Evolutionary conservation across 2,888 invertebrate species (phyloP).

Genomic region (Gari tellinella): DNA sequence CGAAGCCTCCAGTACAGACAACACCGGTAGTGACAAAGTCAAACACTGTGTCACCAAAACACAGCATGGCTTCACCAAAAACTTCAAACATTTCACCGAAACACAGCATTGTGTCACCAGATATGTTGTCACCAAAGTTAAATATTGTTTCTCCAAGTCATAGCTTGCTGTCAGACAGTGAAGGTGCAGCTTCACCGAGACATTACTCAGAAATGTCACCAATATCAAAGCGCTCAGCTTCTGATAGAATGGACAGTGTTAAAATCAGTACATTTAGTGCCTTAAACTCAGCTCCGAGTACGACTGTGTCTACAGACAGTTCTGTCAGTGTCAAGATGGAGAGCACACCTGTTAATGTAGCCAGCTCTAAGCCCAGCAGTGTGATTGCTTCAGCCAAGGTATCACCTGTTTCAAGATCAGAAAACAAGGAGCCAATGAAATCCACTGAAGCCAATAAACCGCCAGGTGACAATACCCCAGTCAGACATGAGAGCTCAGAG

Average conservation of each 20-base stretch:
- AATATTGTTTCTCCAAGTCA: slow-evolving; percentile 55
- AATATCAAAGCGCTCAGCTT: slow-evolving; percentile 34
- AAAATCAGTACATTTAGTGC: slow-evolving; percentile 51
- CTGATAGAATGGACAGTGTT: slow-evolving; percentile 28
- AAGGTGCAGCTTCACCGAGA: slow-evolving; percentile 10
- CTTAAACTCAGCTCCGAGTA: slow-evolving; percentile 30
- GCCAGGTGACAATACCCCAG: slow-evolving; percentile 4
- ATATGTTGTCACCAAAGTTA: slow-evolving; percentile 49
- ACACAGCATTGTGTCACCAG: slow-evolving; percentile 17
- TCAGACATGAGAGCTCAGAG: slow-evolving; percentile 5
- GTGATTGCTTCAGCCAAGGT: slow-evolving; percentile 37
- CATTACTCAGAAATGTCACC: slow-evolving; percentile 1
- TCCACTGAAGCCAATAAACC: slow-evolving; percentile 7
- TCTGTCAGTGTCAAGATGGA: slow-evolving; percentile 1
- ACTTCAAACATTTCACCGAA: slow-evolving; percentile 35
- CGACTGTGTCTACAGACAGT: background rate
- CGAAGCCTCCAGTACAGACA: slow-evolving; percentile 21
- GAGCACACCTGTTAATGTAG: background rate
- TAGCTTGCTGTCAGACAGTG: slow-evolving; percentile 31
- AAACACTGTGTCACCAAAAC: slow-evolving; percentile 32
- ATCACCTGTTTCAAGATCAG: background rate
- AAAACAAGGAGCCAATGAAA: slow-evolving; percentile 14
- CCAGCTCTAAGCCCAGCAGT: slow-evolving; percentile 16
- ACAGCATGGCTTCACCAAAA: slow-evolving; percentile 31
- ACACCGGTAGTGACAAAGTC: slow-evolving; percentile 5